A percentile compares a stretch with the other conserved stretches of the same genome.
These are phyloP conservation scores for Muscicapa comitata DNA, from an alignment of 2,797 vertebrate species.

Conservation along the genomic window DNA sequence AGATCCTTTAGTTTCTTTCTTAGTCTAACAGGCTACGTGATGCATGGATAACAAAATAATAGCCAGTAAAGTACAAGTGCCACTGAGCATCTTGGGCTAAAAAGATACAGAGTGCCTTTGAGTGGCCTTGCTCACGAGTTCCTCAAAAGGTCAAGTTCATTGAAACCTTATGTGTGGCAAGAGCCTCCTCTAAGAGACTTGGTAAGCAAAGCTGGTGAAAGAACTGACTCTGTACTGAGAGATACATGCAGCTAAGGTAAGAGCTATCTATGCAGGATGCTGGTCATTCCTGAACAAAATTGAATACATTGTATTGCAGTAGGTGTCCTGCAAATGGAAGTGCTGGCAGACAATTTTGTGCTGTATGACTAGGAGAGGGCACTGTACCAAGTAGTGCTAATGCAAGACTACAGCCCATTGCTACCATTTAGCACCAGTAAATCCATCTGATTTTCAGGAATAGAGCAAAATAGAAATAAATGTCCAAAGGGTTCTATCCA, in stretches of 20 bases:
- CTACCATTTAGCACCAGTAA: not conserved
- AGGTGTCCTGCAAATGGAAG: not conserved
- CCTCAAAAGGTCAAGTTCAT: not conserved
- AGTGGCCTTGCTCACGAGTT: not conserved
- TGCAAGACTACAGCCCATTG: not conserved
- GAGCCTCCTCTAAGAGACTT: not conserved
- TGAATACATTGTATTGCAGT: not conserved
- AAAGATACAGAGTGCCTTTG: not conserved
- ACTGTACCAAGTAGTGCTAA: not conserved
- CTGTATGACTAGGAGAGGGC: not conserved
- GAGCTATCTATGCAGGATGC: not conserved
- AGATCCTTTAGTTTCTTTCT: not conserved
- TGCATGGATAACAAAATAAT: not conserved
- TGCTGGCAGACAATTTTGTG: not conserved
- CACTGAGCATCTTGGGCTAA: not conserved
- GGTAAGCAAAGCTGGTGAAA: not conserved
- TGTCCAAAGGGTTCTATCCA: not conserved
- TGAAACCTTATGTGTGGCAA: not conserved
- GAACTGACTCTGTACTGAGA: not conserved
- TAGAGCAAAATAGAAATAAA: not conserved
- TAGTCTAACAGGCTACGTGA: not conserved
- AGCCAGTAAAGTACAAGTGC: not conserved
- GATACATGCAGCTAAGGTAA: not conserved
- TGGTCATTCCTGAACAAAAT: constrained; percentile 19
- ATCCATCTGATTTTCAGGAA: not conserved